These are phyloP conservation scores for Sparidentex hasta DNA, from an alignment of 2,797 vertebrate genomes.

Conservation along the genomic window DNA sequence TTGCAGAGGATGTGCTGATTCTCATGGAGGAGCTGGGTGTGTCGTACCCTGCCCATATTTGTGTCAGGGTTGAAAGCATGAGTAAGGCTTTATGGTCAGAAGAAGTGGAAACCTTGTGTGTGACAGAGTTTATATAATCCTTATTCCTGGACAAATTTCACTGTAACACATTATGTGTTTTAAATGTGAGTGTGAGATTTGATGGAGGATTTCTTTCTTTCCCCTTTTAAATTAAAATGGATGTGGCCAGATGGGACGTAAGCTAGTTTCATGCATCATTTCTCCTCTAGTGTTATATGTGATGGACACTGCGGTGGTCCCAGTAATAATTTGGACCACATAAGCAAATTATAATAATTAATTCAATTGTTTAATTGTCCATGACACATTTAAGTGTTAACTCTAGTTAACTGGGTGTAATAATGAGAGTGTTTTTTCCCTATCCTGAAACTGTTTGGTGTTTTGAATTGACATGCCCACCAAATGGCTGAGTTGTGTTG, in stretches of 20 bases:
- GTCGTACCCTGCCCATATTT: conserved; percentile 46
- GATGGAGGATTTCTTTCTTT: background rate
- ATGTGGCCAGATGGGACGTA: background rate
- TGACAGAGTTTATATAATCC: background rate
- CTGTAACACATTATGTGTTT: background rate
- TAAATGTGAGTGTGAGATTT: background rate
- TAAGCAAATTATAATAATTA: no score
- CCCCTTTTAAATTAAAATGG: background rate
- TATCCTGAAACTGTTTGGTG: background rate
- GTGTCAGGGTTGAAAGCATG: conserved; percentile 46
- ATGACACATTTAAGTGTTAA: no score
- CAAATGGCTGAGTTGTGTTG: background rate
- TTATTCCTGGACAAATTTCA: background rate
- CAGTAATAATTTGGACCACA: background rate
- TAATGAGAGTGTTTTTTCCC: background rate
- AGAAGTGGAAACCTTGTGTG: conserved; percentile 25
- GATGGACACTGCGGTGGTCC: background rate
- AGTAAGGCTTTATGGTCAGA: conserved; percentile 34
- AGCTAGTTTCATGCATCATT: background rate
- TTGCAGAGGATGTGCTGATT: conserved; percentile 47
- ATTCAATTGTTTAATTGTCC: no score
- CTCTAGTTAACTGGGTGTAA: no score
- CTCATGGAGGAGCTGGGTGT: conserved; percentile 61
- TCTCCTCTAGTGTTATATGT: background rate
- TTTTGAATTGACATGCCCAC: background rate